Evolutionary conservation across 2,888 invertebrate species (phyloP), one percentile per base, ranked within the genome.

Genomic region (Leucophenga montana): DNA sequence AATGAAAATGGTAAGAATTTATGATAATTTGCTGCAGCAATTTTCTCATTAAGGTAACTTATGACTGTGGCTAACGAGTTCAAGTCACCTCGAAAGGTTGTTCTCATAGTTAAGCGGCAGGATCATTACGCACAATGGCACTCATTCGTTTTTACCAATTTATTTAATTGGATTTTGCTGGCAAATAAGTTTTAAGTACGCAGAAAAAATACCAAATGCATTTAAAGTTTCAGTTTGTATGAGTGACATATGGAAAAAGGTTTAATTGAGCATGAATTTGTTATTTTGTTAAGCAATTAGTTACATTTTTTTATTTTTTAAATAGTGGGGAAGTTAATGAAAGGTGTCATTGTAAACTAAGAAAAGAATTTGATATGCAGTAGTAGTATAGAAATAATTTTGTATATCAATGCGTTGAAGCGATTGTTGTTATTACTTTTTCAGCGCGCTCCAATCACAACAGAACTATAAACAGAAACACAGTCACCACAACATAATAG

Each of bases 161-260:
- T 74, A 80, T 73, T 78, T 82, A 83, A 82, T 82, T 78, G 72
- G 44, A 68, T 62, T 39, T 62, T 22, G 16, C 61, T 68, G 46
- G 61, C 6, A 61, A 67, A 44, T 46, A 62, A 39, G 3, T 39
- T 39, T 39, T 39, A 18, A n/a, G 6, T 50, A 50, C 4, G 14
- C 16, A 2, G 50, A 6, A 50, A 50, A 50, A 18, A 6, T 16
- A 16, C 56, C 31, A 57, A 61, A 61, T 39, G 61, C 46, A 46
- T 16, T 18, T n/a, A 50, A 50, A 50, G 39, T 39, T 39, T 39
- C 11, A 11, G 39, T 39, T 39, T 39, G 4, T 16, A 13, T 50
- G 8, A 1, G 50, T 50, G 50, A 18, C 50, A 50, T 50, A 46
- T 46, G 22, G 16, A 33, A 62, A 62, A 22, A 22, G 11, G 33